Percentiles rank a stretch among this genome's conserved stretches.
Evolutionary conservation across 53 echinoderm and acorn worm genomes (phyloP).

Genomic region (Pentamera pediparva): DNA sequence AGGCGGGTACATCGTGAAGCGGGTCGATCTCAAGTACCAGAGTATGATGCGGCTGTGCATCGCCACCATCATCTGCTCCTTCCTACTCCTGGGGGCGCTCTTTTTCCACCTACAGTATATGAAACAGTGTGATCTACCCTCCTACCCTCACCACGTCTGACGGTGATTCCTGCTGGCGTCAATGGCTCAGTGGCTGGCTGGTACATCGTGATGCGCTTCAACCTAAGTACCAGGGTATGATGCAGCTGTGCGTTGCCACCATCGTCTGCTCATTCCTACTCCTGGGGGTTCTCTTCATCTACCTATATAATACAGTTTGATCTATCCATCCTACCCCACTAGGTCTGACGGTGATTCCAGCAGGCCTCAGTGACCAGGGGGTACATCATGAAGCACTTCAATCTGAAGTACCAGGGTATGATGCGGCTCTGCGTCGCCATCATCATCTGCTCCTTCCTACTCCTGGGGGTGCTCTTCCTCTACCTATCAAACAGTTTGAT

Average conservation of each 20-base stretch:
- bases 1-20: slow-evolving; percentile 86
- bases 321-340: slow-evolving; percentile 24
- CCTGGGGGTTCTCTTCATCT: slow-evolving; percentile 58
- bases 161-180: slow-evolving; percentile 75
- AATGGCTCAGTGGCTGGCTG: slow-evolving; percentile 75
- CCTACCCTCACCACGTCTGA: slow-evolving; percentile 41
- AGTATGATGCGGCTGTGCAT: slow-evolving; percentile 87
- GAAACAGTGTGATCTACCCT: slow-evolving; percentile 47
- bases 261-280: slow-evolving; percentile 60
- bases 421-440: slow-evolving; percentile 72
- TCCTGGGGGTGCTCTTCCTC: slow-evolving; percentile 69
- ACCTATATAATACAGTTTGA: no score
- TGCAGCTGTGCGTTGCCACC: slow-evolving; percentile 58
- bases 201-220: slow-evolving; percentile 71
- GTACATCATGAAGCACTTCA: slow-evolving; percentile 79
- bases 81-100: slow-evolving; percentile 60
- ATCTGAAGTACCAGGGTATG: slow-evolving; percentile 80
- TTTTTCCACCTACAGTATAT: no score
- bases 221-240: slow-evolving; percentile 76
- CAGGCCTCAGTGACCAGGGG: slow-evolving; percentile 83
- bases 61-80: slow-evolving; percentile 47
- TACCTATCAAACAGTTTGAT: slow-evolving; percentile 9
- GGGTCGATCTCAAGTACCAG: slow-evolving; percentile 59
- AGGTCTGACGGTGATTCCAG: slow-evolving; percentile 92
- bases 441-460: slow-evolving; percentile 64